Conservation (phyloP, 2,888 invertebrate genomes). For the Yponomeuta malinellus region DNA sequence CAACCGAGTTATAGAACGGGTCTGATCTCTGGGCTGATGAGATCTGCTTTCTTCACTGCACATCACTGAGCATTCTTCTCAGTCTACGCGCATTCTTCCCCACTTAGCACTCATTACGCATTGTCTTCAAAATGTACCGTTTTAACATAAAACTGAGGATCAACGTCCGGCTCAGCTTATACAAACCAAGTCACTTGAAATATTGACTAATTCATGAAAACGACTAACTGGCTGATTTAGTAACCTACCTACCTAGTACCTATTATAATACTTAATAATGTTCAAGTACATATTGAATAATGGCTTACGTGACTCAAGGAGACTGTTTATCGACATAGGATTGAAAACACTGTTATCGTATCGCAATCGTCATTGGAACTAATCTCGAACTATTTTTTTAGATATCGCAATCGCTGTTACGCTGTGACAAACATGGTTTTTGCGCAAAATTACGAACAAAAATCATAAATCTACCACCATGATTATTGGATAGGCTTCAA, state of each 20-base stretch:
- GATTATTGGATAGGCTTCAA: background rate
- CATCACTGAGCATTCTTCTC: background rate
- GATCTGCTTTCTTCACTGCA: constrained; percentile 1
- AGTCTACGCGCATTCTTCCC: constrained; percentile 26
- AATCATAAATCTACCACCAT: too few species aligned
- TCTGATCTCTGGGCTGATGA: background rate
- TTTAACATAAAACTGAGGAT: constrained; percentile 8
- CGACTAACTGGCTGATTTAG: background rate
- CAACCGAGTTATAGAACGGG: background rate
- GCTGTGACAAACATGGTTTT: constrained; percentile 38
- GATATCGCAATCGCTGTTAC: constrained; percentile 38
- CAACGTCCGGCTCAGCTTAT: background rate
- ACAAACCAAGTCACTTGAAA: background rate
- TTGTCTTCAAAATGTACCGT: constrained; percentile 11
- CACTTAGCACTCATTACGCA: constrained; percentile 32
- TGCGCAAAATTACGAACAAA: background rate
- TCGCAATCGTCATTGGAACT: constrained; percentile 54
- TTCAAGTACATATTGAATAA: constrained; percentile 31
- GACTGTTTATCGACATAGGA: constrained; percentile 49
- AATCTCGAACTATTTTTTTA: constrained; percentile 52
- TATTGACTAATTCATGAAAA: background rate
- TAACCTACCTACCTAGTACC: too few species aligned
- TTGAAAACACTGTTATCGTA: constrained; percentile 58
- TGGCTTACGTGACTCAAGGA: constrained; percentile 67
- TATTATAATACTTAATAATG: background rate